A percentile compares a stretch with the other conserved stretches of the same genome.
phyloP scores from a whole-genome alignment of 2,113 vertebrate species.

The Elephantulus edwardii region DNA sequence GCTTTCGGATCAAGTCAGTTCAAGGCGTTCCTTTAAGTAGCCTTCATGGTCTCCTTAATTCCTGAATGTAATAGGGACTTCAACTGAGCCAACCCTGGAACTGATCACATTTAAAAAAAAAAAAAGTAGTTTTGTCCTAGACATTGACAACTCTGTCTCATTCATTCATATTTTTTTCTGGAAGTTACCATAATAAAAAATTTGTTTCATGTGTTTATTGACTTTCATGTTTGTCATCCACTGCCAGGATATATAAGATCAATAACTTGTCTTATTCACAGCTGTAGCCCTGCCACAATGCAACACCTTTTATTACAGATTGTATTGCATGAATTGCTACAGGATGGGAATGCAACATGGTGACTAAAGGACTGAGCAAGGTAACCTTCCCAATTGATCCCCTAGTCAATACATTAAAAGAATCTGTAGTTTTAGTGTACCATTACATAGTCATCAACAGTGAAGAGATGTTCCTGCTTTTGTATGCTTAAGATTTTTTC shows the following conservation, averaged over 20 bases:
- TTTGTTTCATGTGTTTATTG: neutral
- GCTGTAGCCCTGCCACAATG: neutral
- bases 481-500: rapidly evolving
- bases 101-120: neutral
- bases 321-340: neutral
- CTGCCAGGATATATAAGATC: neutral
- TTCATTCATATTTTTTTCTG: neutral
- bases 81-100: neutral
- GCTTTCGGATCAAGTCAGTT: neutral
- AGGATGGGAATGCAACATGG: neutral
- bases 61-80: neutral
- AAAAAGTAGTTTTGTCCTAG: neutral
- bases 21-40: neutral
- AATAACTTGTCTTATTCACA: neutral
- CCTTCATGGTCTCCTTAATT: neutral
- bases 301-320: neutral
- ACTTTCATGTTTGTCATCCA: neutral
- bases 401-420: neutral
- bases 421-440: neutral
- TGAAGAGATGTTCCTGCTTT: neutral
- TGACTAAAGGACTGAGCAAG: neutral
- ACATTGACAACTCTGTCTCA: neutral
- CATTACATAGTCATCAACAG: neutral
- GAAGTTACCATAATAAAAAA: neutral
- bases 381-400: neutral